Evolutionary conservation across 2,113 vertebrate species (phyloP), one percentile per base, ranked within the genome.

Genomic region (Athene cunicularia): DNA sequence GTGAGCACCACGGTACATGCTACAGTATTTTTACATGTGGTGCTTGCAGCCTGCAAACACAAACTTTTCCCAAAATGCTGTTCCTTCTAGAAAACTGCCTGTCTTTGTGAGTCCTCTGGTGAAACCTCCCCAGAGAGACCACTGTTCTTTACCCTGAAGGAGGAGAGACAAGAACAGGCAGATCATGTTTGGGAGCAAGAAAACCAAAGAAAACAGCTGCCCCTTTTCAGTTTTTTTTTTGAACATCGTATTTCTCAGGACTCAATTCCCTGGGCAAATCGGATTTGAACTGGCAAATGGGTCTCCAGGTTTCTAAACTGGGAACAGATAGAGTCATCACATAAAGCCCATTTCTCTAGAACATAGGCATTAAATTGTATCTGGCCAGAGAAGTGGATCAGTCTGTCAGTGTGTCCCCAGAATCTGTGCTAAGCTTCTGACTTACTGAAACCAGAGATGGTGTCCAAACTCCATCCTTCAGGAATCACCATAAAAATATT

Each of bases 21-120:
- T 59, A 47, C n/a, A 70, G 56, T 37, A 45, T 88, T 91, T 88
- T 91, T 95, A 72, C 39, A 63, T 22, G 39, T 59, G 66, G 28
- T 45, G 68, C 90, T 89, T 92, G 49, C 73, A 95, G 66, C n/a
- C 19, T 83, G 80, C 71, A 95, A 92, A 91, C 70, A 63, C 76
- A 79, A 59, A 55, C 33, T 20, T 82, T 68, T 79, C 52, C 56
- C 87, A 39, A 88, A 89, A 50, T 58, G 39, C 30, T 85, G 9
- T 84, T 81, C 50, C 77, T 93, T 96, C 80, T 43, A 30, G 92
- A 92, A 94, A 92, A 63, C 53, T 27, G 35, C 49, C 64, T 86
- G 64, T 72, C 41, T 85, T 97, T 95, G 10, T 37, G 19, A 59
- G 27, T 50, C 52, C 39, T 49, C 73, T 60, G 17, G 20, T 22